Evolutionary conservation across 2,113 vertebrate genomes (phyloP).

Genomic region (Chionomys nivalis): DNA sequence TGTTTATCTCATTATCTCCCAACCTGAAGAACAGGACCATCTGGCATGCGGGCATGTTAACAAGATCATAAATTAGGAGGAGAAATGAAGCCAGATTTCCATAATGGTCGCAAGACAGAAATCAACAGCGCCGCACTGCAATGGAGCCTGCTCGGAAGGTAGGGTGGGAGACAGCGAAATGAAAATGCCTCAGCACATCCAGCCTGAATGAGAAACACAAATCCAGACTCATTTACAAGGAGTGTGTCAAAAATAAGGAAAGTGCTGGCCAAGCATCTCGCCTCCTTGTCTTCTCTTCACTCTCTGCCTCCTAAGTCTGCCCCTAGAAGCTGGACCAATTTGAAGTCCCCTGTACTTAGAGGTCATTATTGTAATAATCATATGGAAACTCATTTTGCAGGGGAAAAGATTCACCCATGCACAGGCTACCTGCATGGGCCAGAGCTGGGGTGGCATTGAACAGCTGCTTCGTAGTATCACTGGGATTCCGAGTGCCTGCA

Average conservation of each 20-base stretch:
- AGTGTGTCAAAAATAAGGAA: neutral
- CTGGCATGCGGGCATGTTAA: conserved; percentile 86
- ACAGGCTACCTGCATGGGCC: neutral
- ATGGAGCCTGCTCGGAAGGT: conserved; percentile 62
- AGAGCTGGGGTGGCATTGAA: neutral
- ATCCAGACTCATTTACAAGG: conserved; percentile 35
- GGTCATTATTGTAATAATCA: neutral
- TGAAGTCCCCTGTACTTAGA: neutral
- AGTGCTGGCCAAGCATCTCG: conserved; percentile 60
- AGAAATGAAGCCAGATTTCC: conserved; percentile 82
- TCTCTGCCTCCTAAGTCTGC: neutral
- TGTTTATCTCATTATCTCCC: conserved; percentile 85
- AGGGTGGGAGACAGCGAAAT: conserved; percentile 60
- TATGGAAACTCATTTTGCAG: neutral
- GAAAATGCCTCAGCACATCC: conserved; percentile 57
- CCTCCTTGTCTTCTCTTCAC: neutral
- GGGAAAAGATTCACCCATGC: neutral
- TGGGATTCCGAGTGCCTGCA: neutral
- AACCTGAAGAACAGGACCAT: conserved; percentile 87
- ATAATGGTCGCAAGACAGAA: conserved; percentile 78
- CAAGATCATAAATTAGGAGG: conserved; percentile 85
- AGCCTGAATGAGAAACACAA: conserved; percentile 57
- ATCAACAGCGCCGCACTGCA: conserved; percentile 43
- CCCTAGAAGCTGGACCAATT: neutral
- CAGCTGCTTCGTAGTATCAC: neutral